These are phyloP conservation scores for Channa striata DNA, from an alignment of 2,797 vertebrate species.

Conservation along the genomic window DNA sequence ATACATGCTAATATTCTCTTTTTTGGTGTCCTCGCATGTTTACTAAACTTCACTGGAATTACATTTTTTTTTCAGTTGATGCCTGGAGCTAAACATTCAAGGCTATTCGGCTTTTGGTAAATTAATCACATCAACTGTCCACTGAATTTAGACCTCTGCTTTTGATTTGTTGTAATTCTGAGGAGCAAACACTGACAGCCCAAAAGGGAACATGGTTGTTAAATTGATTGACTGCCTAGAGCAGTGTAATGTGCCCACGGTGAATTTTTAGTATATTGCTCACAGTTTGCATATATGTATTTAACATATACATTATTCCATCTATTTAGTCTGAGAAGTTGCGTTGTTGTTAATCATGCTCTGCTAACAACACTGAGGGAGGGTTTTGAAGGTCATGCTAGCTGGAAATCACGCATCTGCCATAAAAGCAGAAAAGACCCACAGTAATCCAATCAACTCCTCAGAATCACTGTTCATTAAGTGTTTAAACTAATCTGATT, in stretches of 20 bases:
- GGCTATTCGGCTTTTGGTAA: constrained; percentile 39
- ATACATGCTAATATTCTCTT: constrained; percentile 52
- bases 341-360: constrained; percentile 42
- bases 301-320: constrained; percentile 22
- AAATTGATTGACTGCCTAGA: not conserved
- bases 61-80: constrained; percentile 4
- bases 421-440: constrained; percentile 13
- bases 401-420: constrained; percentile 10
- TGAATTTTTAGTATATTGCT: not conserved
- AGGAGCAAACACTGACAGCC: constrained; percentile 2
- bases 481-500: constrained; percentile 46
- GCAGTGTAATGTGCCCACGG: not conserved
- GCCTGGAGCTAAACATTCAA: constrained; percentile 38
- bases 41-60: constrained; percentile 39
- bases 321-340: not conserved
- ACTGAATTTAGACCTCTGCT: constrained; percentile 24
- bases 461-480: constrained; percentile 31
- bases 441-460: constrained; percentile 34
- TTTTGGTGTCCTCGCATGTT: constrained; percentile 39
- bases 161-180: constrained; percentile 47
- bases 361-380: constrained; percentile 1
- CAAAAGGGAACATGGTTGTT: not conserved
- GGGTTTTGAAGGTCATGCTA: constrained; percentile 38
- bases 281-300: constrained; percentile 9
- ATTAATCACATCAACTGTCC: constrained; percentile 37